Base-by-base conservation (phyloP, 1,140 invertebrate genomes). In the Meteorus sp. region DNA sequence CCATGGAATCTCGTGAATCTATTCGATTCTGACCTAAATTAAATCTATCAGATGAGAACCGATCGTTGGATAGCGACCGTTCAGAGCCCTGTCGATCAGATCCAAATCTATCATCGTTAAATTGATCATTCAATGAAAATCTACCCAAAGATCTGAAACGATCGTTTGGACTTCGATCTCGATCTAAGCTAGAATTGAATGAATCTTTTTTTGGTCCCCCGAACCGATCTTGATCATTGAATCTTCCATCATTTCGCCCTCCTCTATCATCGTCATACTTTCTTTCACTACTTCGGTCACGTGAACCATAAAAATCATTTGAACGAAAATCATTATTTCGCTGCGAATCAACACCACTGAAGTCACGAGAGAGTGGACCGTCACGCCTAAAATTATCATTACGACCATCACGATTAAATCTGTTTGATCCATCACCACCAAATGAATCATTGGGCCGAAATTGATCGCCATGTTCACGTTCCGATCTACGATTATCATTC, bases 11-110 rank as follows among this genome's bases (percentile, higher is more conserved):
- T 17, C 64, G 64, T 6, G 51, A 44, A 31, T 73, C 65, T 7
- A 73, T 73, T 43, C 61, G 68, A 65, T 75, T 67, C 3, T 50
- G 43, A 29, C 48, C 60, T 7, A 63, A 60, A 22, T 43, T 61
- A 37, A 73, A 72, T 31, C 71, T 57, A 59, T 73, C 68, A 23
- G 66, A 56, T 6, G 57, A 64, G 7, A 56, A 35, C 17, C 54
- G 53, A 60, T 63, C 58, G 29, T 37, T 60, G 13, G 58, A 29
- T 9, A 27, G 52, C n/a, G 59, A 60, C 37, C 59, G 55, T 53
- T 68, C 62, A 25, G 15, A 22, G 7, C 31, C 27, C 6, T 4
- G 9, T 29, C 27, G 27, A 29, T 29, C 22, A 17, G 55, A 6
- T 7, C 31, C 50, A 56, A 69, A 65, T 15, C 55, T 50, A 52